Evolutionary conservation across 2,797 vertebrate species (phyloP), one percentile per base, ranked within the genome.

Genomic region (Dallia pectoralis): DNA sequence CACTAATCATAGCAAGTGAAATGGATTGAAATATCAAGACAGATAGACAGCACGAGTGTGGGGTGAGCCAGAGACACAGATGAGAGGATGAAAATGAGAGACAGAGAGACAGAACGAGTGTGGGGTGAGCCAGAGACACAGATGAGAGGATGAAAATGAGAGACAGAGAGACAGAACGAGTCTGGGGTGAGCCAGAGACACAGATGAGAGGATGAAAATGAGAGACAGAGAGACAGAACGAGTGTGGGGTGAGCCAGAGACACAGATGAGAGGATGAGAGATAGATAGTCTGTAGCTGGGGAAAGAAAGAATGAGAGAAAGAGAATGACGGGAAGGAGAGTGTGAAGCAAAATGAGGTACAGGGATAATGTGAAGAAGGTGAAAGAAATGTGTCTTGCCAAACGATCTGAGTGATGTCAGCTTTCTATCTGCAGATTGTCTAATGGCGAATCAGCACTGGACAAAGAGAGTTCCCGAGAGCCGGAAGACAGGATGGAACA

Each of bases 1-100:
- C 25, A 59, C 22, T 25, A 59, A 59, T 59, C 25, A 53, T 7
- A 53, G 51, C n/a, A 30, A 53, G 7, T 18, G 62, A 32, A 18
- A 18, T 11, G 62, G 32, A 64, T 51, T 51, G 64, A 40, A 78
- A 67, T 68, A 53, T 74, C 72, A 56, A 59, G 29, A 72, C 62
- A 49, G 48, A 36, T 66, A 22, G 79, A 82, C 33, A 71, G 76
- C 77, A 72, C 71, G 81, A 84, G 51, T 67, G 73, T 74, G 65
- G 74, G 44, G 76, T 67, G n/a, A 61, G 36, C 5, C 25, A 36
- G 27, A n/a, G 36, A 62, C 70, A 53, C 56, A 48, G 36, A 40
- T n/a, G 65, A 25, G 66, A 56, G 30, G 66, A 30, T 9, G 27
- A 49, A 44, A 64, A 15, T 3, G 27, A 68, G 32, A 44, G 67